Conservation (phyloP, 2,797 vertebrate species). For the Sebastes nivosus region DNA sequence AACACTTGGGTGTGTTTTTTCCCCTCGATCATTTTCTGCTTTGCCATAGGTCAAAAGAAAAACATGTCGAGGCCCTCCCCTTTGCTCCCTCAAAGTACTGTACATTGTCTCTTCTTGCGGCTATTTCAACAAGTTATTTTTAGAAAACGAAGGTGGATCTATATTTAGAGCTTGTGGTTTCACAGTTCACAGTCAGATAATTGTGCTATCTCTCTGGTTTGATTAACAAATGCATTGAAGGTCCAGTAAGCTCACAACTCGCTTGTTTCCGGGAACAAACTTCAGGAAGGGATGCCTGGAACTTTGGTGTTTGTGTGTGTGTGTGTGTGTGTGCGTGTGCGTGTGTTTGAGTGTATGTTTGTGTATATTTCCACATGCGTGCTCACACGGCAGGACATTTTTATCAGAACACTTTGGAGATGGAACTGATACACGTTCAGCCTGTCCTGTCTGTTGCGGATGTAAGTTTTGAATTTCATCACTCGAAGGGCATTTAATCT, state of each 20-base stretch:
- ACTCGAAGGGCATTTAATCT: not conserved
- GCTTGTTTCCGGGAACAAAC: slow-evolving; percentile 35
- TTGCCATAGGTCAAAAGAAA: slow-evolving; percentile 69
- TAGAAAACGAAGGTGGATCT: slow-evolving; percentile 21
- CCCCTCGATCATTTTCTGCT: slow-evolving; percentile 66
- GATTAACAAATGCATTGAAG: slow-evolving; percentile 54
- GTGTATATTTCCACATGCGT: slow-evolving; percentile 7
- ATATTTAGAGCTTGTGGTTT: slow-evolving; percentile 27
- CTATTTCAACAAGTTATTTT: slow-evolving; percentile 49
- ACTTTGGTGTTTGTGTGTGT: not conserved
- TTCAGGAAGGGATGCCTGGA: slow-evolving; percentile 48
- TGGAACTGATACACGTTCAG: slow-evolving; percentile 34
- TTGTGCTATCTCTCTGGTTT: slow-evolving; percentile 44
- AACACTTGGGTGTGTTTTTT: slow-evolving; percentile 78
- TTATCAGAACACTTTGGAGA: slow-evolving; percentile 31
- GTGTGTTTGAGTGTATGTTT: slow-evolving; percentile 8
- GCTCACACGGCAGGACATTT: slow-evolving; percentile 4
- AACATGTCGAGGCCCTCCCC: slow-evolving; percentile 53
- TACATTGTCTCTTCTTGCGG: slow-evolving; percentile 25
- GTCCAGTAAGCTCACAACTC: not conserved
- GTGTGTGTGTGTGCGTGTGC: not conserved
- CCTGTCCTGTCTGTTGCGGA: not conserved
- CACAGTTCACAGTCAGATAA: slow-evolving; percentile 12
- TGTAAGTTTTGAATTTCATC: slow-evolving; percentile 18
- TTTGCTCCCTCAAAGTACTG: slow-evolving; percentile 26